Conservation (phyloP, 2,797 vertebrate species). For the Coilia nasus region DNA sequence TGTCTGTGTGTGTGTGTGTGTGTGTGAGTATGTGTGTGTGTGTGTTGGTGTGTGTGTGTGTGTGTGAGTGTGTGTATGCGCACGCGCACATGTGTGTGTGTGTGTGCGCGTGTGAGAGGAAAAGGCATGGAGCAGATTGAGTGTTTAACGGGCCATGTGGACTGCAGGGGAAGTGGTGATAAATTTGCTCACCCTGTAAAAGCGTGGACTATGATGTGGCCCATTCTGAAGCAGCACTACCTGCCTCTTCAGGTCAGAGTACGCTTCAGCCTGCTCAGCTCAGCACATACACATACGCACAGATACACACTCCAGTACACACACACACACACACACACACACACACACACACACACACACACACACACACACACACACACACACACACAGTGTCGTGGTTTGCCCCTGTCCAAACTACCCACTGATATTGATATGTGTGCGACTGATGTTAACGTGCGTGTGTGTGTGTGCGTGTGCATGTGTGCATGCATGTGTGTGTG, state of each 20-base stretch:
- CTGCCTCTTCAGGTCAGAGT: neutral
- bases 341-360: too few species aligned
- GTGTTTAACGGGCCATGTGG: conserved; percentile 46
- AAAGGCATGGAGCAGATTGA: conserved; percentile 48
- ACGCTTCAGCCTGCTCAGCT: too few species aligned
- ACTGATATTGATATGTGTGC: neutral
- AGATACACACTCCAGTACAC: too few species aligned
- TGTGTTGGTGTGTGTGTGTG: too few species aligned
- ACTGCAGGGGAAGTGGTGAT: conserved; percentile 38
- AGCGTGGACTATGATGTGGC: neutral
- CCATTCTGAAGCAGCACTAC: neutral
- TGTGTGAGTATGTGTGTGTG: too few species aligned
- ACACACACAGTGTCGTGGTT: too few species aligned
- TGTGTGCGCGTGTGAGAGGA: conserved; percentile 43
- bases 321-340: too few species aligned
- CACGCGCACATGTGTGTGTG: too few species aligned
- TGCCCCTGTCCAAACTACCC: too few species aligned
- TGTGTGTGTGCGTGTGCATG: neutral
- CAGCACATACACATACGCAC: too few species aligned
- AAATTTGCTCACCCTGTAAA: conserved; percentile 23
- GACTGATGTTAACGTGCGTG: neutral
- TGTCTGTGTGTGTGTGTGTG: too few species aligned
- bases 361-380: too few species aligned
- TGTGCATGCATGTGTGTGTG: neutral
- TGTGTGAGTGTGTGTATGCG: neutral